Evolutionary conservation across 1,140 invertebrate species (phyloP).

Genomic region (Carcinoscorpius rotundicauda): DNA sequence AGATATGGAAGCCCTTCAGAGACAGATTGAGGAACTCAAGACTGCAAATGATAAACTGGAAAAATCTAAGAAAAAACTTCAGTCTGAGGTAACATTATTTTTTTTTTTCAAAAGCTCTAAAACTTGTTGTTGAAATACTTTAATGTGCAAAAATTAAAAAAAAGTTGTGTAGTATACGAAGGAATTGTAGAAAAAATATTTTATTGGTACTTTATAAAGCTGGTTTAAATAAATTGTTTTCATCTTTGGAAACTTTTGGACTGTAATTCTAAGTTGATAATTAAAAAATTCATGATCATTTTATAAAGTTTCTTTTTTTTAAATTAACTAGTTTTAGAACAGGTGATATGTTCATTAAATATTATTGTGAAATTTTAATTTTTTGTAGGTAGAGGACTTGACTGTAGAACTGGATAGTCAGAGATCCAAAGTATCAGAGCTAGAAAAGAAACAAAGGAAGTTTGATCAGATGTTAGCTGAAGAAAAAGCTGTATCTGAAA

Average conservation of each 20-base stretch:
- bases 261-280: too few species aligned
- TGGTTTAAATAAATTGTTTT: background rate
- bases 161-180: background rate
- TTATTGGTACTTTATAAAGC: too few species aligned
- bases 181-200: too few species aligned
- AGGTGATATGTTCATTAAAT: too few species aligned
- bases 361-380: background rate
- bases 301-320: too few species aligned
- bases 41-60: conserved; percentile 85
- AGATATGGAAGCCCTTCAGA: conserved; percentile 72
- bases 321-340: too few species aligned
- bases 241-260: background rate
- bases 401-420: conserved; percentile 71
- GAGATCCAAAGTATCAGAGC: conserved; percentile 63
- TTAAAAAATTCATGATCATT: too few species aligned
- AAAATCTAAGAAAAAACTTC: conserved; percentile 93
- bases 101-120: background rate
- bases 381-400: conserved; percentile 33
- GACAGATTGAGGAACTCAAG: conserved; percentile 79
- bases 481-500: conserved; percentile 61
- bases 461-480: conserved; percentile 93
- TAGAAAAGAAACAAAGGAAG: conserved; percentile 97
- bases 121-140: too few species aligned
- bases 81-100: conserved; percentile 52
- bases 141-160: background rate